Evolutionary conservation across 2,888 invertebrate species (phyloP).

Genomic region (Liodrosophila aerea): DNA sequence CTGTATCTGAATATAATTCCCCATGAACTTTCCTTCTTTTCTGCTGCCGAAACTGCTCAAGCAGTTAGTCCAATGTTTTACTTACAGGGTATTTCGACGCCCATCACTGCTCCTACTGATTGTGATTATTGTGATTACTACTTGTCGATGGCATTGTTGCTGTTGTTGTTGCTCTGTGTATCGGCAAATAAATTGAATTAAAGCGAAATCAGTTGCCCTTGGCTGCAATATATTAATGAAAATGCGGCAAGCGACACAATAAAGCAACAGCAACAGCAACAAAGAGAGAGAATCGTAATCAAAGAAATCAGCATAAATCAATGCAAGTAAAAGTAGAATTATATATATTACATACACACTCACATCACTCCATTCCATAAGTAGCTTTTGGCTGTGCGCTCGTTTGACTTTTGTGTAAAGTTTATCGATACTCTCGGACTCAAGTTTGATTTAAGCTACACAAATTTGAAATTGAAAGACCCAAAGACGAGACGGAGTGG

Average conservation of each 20-base stretch:
- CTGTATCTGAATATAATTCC: too few relatives aligned
- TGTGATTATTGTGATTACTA: constrained; percentile 12
- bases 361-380: constrained; percentile 11
- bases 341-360: too few relatives aligned
- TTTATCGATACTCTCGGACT: constrained; percentile 1
- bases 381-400: constrained; percentile 8
- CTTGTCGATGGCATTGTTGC: constrained; percentile 18
- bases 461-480: constrained; percentile 37
- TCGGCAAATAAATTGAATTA: constrained; percentile 75
- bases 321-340: constrained; percentile 13
- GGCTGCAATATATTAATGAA: constrained; percentile 72
- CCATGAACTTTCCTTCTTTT: too few relatives aligned
- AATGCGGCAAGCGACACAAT: constrained; percentile 45
- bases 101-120: neutral
- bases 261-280: constrained; percentile 11
- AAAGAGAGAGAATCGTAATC: constrained; percentile 36
- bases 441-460: constrained; percentile 31
- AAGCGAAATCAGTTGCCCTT: constrained; percentile 72
- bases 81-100: neutral
- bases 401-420: neutral
- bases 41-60: too few relatives aligned
- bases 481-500: constrained; percentile 23
- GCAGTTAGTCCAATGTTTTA: too few relatives aligned
- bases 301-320: constrained; percentile 66
- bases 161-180: constrained; percentile 32